Evolutionary conservation across 2,113 vertebrate species (phyloP), one percentile per base, ranked within the genome.

Genomic region (Vulpes ferrilata): DNA sequence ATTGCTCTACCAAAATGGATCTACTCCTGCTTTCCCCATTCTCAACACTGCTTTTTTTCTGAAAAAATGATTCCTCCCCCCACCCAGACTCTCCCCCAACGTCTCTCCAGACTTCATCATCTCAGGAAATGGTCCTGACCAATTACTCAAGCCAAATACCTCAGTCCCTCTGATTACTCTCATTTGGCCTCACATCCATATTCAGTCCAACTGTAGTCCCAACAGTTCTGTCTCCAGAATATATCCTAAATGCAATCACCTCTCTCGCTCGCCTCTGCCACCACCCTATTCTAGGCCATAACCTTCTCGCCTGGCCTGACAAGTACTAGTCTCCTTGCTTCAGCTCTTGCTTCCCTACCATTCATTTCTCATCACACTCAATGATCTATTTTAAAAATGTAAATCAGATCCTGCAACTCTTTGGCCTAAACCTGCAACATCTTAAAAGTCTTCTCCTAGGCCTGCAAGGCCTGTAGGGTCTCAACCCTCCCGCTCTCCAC

Each of bases 191-290:
- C 35, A 78, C 27, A 76, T 15, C 13, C 35, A 35, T 9, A 55
- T 35, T 57, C 51, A 91, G 23, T 35, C 51, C 19, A 74, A 59
- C 13, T 55, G 17, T 5, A 69, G 19, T 38, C n/a, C 59, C 59
- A n/a, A 25, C 3, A 48, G 11, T 57, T 65, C 23, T 82, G 48
- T 38, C 76, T 79, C 57, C 65, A 90, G 35, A 79, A 51, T 38
- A 35, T 2, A 55, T 19, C 30, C 81, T 69, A 80, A 57, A 32
- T 43, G n/a, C 43, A 64, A 35, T 86, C 43, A 65, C 3, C n/a
- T 35, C 43, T 85, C 82, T 83, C 0, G 0, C 20, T 71, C 3
- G 0, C 11, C 19, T 81, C 17, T 57, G 55, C 23, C 20, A 55
- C 51, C 38, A 23, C 51, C 27, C 38, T 76, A 20, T 10, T 71